A percentile compares a stretch with the other conserved stretches of the same genome.
Conservation (phyloP, 2,797 vertebrate species). For the Pipistrellus pipistrellus region DNA sequence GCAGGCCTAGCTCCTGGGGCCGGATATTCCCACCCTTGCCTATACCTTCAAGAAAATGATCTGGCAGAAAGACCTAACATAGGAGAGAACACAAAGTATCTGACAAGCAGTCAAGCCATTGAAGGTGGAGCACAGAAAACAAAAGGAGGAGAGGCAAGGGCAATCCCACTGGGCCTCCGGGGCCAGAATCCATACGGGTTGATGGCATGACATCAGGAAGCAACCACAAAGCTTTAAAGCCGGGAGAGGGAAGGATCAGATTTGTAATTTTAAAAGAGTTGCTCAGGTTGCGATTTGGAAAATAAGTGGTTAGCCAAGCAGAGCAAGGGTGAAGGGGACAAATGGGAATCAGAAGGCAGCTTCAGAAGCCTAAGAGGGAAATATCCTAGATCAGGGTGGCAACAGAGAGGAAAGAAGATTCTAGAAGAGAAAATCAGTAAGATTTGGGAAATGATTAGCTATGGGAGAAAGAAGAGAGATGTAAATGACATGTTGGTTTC, state of each 20-base stretch:
- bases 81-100: background rate
- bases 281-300: background rate
- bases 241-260: background rate
- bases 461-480: conserved; percentile 18
- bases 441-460: conserved; percentile 42
- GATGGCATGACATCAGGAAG: background rate
- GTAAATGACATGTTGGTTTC: background rate
- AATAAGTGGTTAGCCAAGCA: background rate
- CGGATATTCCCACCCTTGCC: too few species aligned
- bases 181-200: background rate
- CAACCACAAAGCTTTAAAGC: conserved; percentile 25
- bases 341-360: background rate
- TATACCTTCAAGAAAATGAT: background rate
- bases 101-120: conserved; percentile 40
- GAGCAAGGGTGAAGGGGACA: background rate
- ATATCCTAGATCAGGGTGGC: background rate
- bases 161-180: background rate
- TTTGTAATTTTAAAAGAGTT: conserved; percentile 17
- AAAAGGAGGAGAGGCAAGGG: background rate
- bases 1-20: too few species aligned
- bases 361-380: conserved; percentile 14
- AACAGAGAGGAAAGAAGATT: background rate
- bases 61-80: background rate
- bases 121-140: background rate
- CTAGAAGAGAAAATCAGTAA: conserved; percentile 40